These are phyloP conservation scores for Dendropsophus ebraccatus DNA, from an alignment of 2,113 vertebrate genomes.

Conservation along the genomic window DNA sequence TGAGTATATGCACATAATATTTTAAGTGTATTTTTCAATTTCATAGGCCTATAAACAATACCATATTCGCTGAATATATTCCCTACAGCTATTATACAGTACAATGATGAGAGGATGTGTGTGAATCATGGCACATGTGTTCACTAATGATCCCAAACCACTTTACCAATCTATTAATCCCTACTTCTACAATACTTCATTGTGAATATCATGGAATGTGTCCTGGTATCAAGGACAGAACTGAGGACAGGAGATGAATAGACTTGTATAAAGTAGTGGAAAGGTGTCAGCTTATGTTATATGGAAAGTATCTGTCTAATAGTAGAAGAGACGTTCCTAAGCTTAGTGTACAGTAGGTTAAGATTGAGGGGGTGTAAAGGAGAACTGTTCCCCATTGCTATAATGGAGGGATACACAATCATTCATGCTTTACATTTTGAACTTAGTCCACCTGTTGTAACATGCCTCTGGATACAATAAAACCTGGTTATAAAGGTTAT, in stretches of 20 bases:
- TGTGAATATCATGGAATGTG: not conserved
- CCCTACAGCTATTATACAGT: not conserved
- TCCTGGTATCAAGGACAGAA: conserved; percentile 3
- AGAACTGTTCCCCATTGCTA: not conserved
- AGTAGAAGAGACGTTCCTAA: not conserved
- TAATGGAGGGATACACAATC: not conserved
- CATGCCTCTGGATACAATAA: not conserved
- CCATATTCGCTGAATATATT: not conserved
- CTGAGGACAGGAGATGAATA: not conserved
- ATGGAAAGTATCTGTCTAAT: not conserved
- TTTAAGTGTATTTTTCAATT: not conserved
- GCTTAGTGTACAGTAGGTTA: no score
- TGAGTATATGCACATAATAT: not conserved
- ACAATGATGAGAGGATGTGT: not conserved
- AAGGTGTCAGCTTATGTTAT: not conserved
- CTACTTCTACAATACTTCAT: not conserved
- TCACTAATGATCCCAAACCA: not conserved
- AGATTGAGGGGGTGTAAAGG: not conserved
- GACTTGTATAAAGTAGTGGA: not conserved
- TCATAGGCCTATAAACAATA: not conserved
- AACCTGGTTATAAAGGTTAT: not conserved
- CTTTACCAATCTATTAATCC: not conserved
- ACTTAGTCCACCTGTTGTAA: not conserved
- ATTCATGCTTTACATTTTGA: not conserved
- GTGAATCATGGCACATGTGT: not conserved